phyloP scores from a whole-genome alignment of 1,140 invertebrate species.

The Chionoecetes opilio region DNA sequence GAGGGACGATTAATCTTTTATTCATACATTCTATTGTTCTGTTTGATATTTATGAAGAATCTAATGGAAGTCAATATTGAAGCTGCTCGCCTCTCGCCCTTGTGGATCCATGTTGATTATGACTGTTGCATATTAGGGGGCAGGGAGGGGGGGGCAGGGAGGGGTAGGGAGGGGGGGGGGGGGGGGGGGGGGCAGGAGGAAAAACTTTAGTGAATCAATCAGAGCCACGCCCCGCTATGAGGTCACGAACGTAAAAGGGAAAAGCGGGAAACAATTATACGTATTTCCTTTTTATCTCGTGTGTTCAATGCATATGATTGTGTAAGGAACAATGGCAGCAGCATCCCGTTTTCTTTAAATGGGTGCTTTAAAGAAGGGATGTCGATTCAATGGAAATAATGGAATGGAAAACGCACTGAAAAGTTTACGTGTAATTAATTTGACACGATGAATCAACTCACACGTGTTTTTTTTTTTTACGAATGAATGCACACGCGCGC shows the following conservation, averaged over 20 bases:
- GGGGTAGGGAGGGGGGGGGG: too few species aligned
- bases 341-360: conserved; percentile 19
- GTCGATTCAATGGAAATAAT: neutral
- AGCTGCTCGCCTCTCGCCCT: neutral
- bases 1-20: neutral
- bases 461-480: neutral
- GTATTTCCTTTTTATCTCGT: neutral
- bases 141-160: too few species aligned
- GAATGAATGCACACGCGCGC: neutral
- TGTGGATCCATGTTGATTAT: neutral
- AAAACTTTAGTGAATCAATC: neutral
- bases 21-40: neutral
- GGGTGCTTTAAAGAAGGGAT: neutral
- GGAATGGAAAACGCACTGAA: neutral
- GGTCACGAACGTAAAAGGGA: neutral
- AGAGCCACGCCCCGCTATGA: neutral
- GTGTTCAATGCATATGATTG: neutral
- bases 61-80: conserved; percentile 20
- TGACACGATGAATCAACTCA: conserved; percentile 16
- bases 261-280: neutral
- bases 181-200: neutral
- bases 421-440: neutral
- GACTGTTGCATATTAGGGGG: neutral
- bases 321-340: neutral
- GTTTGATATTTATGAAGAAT: conserved; percentile 1